These are phyloP conservation scores for Gadus chalcogrammus DNA, from an alignment of 2,113 vertebrate genomes.

Conservation along the genomic window DNA sequence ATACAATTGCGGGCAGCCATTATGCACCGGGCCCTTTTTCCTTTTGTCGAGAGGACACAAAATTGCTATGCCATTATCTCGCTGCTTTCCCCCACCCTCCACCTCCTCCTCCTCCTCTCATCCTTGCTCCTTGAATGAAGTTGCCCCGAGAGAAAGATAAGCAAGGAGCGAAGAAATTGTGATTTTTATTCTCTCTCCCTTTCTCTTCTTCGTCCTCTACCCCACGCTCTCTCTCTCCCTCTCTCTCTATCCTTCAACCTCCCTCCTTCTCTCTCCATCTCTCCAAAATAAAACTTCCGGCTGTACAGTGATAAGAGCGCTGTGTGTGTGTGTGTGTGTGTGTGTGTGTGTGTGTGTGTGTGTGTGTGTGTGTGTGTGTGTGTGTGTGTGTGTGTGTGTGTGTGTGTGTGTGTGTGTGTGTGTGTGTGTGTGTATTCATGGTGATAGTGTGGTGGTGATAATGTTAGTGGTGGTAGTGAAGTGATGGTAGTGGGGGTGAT, in stretches of 20 bases:
- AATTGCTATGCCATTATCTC: conserved; percentile 63
- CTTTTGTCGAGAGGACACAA: conserved; percentile 58
- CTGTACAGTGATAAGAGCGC: conserved; percentile 25
- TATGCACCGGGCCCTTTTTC: conserved; percentile 52
- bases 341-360: conserved; percentile 3
- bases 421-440: conserved; percentile 2
- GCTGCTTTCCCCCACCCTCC: conserved; percentile 9
- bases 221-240: not conserved
- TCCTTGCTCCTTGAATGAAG: conserved; percentile 57
- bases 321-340: conserved; percentile 9
- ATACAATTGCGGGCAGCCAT: conserved; percentile 58
- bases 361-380: conserved; percentile 1
- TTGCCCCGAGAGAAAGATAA: conserved; percentile 46
- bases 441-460: too few species aligned
- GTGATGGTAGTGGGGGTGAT: too few species aligned
- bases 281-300: conserved; percentile 3
- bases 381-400: too few species aligned
- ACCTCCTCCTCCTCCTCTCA: conserved; percentile 30
- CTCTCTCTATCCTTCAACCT: not conserved
- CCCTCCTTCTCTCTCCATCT: not conserved
- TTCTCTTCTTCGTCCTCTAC: not conserved
- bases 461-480: too few species aligned
- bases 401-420: too few species aligned
- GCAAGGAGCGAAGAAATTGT: conserved; percentile 18
- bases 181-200: not conserved